Percentiles rank a stretch among this genome's conserved stretches.
phyloP scores from a whole-genome alignment of 2,888 invertebrate species.

The Folsomia manolachei region DNA sequence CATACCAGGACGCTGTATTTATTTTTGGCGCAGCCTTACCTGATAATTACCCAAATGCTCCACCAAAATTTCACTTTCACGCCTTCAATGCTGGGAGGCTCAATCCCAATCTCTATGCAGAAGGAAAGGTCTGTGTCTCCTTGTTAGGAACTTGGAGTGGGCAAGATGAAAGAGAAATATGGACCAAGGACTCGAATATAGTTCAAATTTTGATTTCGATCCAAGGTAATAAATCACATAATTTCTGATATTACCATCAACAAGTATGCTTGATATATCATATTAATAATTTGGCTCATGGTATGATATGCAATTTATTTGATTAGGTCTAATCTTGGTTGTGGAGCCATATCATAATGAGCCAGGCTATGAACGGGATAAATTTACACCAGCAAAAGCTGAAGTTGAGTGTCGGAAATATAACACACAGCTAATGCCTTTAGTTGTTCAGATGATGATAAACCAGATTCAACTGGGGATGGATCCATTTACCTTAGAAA shows the following conservation, averaged over 20 bases:
- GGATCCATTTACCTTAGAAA: not conserved
- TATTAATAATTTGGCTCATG: not conserved
- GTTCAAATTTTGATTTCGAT: constrained; percentile 91
- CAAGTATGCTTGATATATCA: not conserved
- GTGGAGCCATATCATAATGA: constrained; percentile 16
- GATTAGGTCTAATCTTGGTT: constrained; percentile 6
- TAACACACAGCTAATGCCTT: not conserved
- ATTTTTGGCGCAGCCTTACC: constrained; percentile 90
- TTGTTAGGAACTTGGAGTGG: constrained; percentile 93
- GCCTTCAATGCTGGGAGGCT: constrained; percentile 85
- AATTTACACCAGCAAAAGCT: not conserved
- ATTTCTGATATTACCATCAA: not conserved
- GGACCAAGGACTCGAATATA: constrained; percentile 75
- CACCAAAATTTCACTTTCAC: constrained; percentile 86
- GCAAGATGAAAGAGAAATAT: constrained; percentile 79
- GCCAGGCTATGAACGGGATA: constrained; percentile 5
- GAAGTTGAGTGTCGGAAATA: not conserved
- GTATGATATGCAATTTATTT: not conserved
- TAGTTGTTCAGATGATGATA: not conserved
- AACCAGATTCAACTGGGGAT: not conserved
- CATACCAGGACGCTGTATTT: constrained; percentile 91
- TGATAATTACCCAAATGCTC: constrained; percentile 80
- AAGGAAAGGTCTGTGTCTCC: constrained; percentile 88
- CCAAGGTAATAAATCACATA: constrained; percentile 59
- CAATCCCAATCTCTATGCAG: constrained; percentile 93